These are phyloP conservation scores for Pseudococcus longispinus DNA, from an alignment of 2,888 invertebrate genomes.

Conservation along the genomic window DNA sequence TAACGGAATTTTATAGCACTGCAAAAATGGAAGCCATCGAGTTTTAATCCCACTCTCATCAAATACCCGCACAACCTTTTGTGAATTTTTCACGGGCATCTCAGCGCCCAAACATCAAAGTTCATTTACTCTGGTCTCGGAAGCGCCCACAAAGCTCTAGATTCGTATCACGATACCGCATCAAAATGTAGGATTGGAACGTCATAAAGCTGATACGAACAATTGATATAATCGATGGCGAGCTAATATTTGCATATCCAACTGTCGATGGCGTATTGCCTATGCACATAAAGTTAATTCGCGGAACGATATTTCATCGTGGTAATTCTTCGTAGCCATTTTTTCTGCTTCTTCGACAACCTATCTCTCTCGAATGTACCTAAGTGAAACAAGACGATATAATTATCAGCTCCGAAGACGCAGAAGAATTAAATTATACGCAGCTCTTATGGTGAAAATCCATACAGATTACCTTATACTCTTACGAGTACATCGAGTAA, in stretches of 20 bases:
- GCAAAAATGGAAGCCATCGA: no score
- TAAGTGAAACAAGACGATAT: slow-evolving; percentile 4
- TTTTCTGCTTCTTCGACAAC: not conserved
- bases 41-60: not conserved
- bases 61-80: not conserved
- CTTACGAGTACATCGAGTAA: not conserved
- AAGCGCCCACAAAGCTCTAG: slow-evolving; percentile 17
- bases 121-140: not conserved
- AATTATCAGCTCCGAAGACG: not conserved
- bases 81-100: not conserved
- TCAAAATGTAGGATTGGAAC: not conserved
- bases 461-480: no score
- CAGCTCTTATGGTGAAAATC: not conserved
- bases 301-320: slow-evolving; percentile 9
- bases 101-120: not conserved
- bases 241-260: not conserved
- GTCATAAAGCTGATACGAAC: not conserved
- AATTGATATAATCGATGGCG: not conserved
- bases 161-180: not conserved
- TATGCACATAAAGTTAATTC: not conserved
- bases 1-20: no score
- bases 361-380: not conserved
- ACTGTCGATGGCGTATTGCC: not conserved
- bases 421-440: not conserved
- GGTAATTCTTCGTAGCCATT: not conserved